phyloP scores from a whole-genome alignment of 37 sponge, comb jelly and placozoan genomes.

The Corticium candelabrum region DNA sequence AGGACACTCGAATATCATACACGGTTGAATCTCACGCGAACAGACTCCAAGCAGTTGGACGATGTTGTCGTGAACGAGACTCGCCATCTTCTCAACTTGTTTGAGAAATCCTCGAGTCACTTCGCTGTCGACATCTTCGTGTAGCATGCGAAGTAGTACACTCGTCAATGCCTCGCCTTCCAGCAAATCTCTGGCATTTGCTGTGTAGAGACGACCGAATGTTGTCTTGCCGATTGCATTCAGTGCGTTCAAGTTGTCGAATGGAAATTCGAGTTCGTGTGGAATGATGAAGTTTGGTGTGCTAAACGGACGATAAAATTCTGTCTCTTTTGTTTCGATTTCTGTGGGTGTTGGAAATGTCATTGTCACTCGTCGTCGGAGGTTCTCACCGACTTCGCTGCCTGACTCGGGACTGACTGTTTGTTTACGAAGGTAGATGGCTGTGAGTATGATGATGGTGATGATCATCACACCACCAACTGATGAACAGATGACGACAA shows the following conservation, averaged over 20 bases:
- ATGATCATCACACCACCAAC: slow-evolving; percentile 3
- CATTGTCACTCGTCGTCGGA: neutral
- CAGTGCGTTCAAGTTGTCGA: neutral
- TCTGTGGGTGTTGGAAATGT: neutral
- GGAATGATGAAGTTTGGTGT: neutral
- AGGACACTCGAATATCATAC: neutral
- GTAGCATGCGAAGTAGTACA: neutral
- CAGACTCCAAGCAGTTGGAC: neutral
- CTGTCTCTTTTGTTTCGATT: neutral
- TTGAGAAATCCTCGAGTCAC: neutral
- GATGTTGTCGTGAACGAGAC: neutral
- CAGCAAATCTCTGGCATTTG: neutral
- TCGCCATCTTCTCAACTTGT: neutral
- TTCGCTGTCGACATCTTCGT: neutral
- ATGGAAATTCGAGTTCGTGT: neutral
- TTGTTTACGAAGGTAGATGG: neutral
- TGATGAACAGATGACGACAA: neutral
- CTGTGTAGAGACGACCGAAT: neutral
- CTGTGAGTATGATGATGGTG: neutral
- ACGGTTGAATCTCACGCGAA: neutral
- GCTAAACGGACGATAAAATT: neutral
- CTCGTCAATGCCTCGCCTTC: neutral
- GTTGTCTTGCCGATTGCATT: neutral
- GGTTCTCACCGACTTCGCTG: too few species aligned
- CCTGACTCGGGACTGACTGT: neutral